These are phyloP conservation scores for Apeira syringaria DNA, from an alignment of 2,888 invertebrate species.

Conservation along the genomic window DNA sequence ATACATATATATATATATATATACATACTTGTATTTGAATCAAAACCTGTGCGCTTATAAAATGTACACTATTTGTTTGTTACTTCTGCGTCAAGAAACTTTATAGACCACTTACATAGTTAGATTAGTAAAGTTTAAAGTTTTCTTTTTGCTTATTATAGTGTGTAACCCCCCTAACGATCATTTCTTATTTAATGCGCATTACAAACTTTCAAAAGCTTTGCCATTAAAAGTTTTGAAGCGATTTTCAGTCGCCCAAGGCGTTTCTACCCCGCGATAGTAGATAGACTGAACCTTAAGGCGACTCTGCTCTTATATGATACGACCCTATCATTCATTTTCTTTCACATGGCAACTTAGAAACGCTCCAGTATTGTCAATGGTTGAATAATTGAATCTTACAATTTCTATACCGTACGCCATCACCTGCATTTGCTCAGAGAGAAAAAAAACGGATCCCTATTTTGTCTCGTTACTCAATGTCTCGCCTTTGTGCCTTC, in stretches of 20 bases:
- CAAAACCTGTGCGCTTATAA: no score
- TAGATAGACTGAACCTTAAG: conserved; percentile 8
- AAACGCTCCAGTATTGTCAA: conserved; percentile 65
- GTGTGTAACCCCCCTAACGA: conserved; percentile 24
- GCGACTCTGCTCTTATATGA: conserved; percentile 19
- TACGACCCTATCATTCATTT: conserved; percentile 26
- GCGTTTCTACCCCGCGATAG: conserved; percentile 7
- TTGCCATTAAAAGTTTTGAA: conserved; percentile 34
- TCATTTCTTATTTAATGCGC: conserved; percentile 26
- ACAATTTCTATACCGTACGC: conserved; percentile 59
- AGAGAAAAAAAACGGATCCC: conserved; percentile 61
- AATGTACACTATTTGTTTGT: no score
- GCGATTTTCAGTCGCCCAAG: conserved; percentile 24
- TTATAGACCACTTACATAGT: conserved; percentile 1
- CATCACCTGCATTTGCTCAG: conserved; percentile 71
- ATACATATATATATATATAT: no score
- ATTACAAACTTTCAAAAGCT: conserved; percentile 29
- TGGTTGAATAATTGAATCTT: conserved; percentile 75
- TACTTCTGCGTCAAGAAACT: conserved; percentile 1
- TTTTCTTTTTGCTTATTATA: conserved; percentile 12
- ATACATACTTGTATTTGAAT: no score
- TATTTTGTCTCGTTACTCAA: conserved; percentile 76
- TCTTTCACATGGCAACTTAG: conserved; percentile 53
- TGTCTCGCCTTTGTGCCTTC: conserved; percentile 65
- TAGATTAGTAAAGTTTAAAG: not conserved